Percentiles rank a stretch among this genome's conserved stretches.
Conservation (phyloP, 2,888 invertebrate species). For the Synanthedon vespiformis region DNA sequence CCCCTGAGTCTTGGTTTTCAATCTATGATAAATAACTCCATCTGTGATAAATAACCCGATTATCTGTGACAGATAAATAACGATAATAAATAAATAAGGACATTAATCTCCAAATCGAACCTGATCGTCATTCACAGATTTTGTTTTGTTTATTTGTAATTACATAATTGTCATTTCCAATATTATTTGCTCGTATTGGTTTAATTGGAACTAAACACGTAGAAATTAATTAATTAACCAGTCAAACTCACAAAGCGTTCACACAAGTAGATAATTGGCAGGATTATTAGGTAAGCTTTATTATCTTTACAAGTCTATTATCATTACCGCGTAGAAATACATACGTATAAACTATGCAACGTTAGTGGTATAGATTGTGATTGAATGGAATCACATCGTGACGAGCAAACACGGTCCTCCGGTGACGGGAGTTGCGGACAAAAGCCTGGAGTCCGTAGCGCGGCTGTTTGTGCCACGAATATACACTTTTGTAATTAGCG, state of each 20-base stretch:
- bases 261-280: background rate
- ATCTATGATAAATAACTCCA: no score
- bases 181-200: no score
- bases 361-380: slow-evolving; percentile 23
- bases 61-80: no score
- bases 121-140: no score
- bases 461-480: slow-evolving; percentile 37
- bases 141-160: no score
- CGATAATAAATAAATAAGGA: no score
- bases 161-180: no score
- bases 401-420: slow-evolving; percentile 28
- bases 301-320: background rate
- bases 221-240: background rate
- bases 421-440: slow-evolving; percentile 33
- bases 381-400: slow-evolving; percentile 34
- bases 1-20: no score
- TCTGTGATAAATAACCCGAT: no score
- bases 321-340: background rate
- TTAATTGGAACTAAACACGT: no score
- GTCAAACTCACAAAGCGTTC: background rate
- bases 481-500: slow-evolving; percentile 22
- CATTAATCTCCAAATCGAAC: no score
- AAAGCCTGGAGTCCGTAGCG: slow-evolving; percentile 39
- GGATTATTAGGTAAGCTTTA: background rate
- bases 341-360: slow-evolving; percentile 25